These are phyloP conservation scores for Meandrina meandrites DNA, from an alignment of 92 coral and sea anemone genomes.

Conservation along the genomic window DNA sequence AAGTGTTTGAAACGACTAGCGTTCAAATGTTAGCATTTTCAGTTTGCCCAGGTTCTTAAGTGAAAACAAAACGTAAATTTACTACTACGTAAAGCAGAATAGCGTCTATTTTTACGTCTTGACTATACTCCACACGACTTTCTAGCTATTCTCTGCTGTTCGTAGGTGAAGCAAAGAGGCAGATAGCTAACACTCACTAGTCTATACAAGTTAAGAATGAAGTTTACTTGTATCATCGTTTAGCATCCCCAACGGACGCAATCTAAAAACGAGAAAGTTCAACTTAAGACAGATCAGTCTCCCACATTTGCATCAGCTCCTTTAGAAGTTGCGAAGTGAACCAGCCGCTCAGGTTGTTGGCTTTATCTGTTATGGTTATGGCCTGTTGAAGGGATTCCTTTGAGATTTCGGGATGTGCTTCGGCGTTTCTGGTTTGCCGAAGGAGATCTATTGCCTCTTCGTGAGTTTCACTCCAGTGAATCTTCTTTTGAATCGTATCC, in stretches of 20 bases:
- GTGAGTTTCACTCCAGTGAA: not conserved
- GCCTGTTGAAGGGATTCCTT: constrained; percentile 9
- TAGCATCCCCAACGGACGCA: not conserved
- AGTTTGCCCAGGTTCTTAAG: not conserved
- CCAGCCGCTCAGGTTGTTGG: not conserved
- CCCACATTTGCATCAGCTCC: constrained; percentile 1
- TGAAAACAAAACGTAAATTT: not conserved
- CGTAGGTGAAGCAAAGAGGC: not conserved
- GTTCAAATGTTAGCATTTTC: not conserved
- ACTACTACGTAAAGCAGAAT: not conserved
- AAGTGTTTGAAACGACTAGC: not conserved
- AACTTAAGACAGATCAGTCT: not conserved
- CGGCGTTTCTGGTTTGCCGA: not conserved
- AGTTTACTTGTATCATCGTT: not conserved
- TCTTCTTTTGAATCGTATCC: not conserved
- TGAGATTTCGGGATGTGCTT: constrained; percentile 12
- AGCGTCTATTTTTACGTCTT: too few relatives aligned
- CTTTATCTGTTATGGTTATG: not conserved
- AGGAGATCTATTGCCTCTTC: not conserved
- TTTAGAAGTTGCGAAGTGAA: not conserved
- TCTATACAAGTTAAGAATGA: not conserved
- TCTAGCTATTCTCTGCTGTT: not conserved
- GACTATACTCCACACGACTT: not conserved
- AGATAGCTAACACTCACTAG: not conserved
- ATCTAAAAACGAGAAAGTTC: not conserved